Evolutionary conservation across 2,797 vertebrate genomes (phyloP).

Genomic region (Scleropages formosus): DNA sequence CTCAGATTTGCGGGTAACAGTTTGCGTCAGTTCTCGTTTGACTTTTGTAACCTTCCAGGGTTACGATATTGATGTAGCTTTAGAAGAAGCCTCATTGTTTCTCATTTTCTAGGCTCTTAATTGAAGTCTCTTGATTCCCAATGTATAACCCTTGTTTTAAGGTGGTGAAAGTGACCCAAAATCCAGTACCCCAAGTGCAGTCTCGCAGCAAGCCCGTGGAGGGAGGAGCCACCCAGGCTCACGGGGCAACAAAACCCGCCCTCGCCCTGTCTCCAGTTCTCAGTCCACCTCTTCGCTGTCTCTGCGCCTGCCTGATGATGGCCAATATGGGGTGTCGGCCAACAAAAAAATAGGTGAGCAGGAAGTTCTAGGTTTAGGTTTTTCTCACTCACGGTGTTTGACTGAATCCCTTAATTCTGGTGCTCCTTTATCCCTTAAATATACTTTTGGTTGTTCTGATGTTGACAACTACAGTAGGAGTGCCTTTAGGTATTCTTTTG

Average conservation of each 20-base stretch:
- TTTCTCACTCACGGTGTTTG: no score
- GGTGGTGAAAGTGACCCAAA: constrained; percentile 62
- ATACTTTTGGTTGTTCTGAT: background rate
- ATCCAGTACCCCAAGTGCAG: constrained; percentile 52
- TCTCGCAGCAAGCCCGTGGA: constrained; percentile 44
- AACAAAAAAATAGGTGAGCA: constrained; percentile 67
- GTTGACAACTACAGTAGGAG: no score
- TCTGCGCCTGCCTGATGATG: constrained; percentile 42
- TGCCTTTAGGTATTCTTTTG: no score
- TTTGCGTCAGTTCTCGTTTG: background rate
- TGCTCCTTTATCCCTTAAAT: background rate
- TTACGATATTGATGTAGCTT: background rate
- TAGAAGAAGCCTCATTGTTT: background rate
- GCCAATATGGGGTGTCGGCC: constrained; percentile 50
- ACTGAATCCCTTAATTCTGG: no score
- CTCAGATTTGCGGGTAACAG: background rate
- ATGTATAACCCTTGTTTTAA: constrained; percentile 30
- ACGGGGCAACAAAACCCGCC: constrained; percentile 61
- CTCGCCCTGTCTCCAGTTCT: constrained; percentile 50
- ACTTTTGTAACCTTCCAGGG: background rate
- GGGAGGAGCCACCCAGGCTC: constrained; percentile 56
- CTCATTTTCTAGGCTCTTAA: background rate
- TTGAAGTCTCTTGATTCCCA: background rate
- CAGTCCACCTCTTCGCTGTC: constrained; percentile 46
- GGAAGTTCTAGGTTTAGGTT: no score